Base-by-base conservation (phyloP, 2,797 vertebrate species). In the Arrhamphus sclerolepis region DNA sequence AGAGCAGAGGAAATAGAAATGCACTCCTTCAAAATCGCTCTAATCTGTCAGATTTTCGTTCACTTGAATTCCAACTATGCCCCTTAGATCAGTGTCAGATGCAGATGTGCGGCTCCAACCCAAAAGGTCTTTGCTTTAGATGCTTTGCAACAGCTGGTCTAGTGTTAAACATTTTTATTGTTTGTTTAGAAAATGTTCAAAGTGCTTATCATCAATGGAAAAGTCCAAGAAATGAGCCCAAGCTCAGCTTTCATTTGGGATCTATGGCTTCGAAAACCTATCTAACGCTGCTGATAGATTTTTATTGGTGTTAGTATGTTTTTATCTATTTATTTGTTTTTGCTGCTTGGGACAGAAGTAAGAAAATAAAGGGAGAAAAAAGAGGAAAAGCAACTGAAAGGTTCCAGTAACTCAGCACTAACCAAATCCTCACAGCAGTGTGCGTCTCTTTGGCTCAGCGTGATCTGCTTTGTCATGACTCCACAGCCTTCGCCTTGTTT, bases 391-490 rank as follows among this genome's bases (percentile, higher is more conserved):
- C 49, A 41, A 13, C 8, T 2, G 31, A 41, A 49, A 43, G 18
- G 47, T 70, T 64, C 54, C 55, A 62, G 65, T 70, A 69, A 75
- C 24, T 18, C 46, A 16, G 47, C 57, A 58, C 46, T 5, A 47
- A 68, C 52, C 40, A 21, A 72, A 62, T 39, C 58, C 62, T 68
- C 70, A 40, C 66, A 53, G 56, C 76, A 70, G 70, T 22, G 53
- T 9, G 24, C 24, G 61, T 56, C 64, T 67, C 62, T 75, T 49
- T 72, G 72, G 56, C 66, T 57, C 58, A 18, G 44, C 7, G 56
- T 22, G 56, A 82, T 87, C 73, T 83, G 85, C 87, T 83, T 82
- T 74, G 88, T 85, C 81, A 86, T 75, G 66, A 77, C 84, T 89
- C 82, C 81, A 81, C 83, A 83, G 77, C 78, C 70, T 56, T 67